Base-by-base conservation (phyloP, 2,113 vertebrate genomes). In the Naja naja region DNA sequence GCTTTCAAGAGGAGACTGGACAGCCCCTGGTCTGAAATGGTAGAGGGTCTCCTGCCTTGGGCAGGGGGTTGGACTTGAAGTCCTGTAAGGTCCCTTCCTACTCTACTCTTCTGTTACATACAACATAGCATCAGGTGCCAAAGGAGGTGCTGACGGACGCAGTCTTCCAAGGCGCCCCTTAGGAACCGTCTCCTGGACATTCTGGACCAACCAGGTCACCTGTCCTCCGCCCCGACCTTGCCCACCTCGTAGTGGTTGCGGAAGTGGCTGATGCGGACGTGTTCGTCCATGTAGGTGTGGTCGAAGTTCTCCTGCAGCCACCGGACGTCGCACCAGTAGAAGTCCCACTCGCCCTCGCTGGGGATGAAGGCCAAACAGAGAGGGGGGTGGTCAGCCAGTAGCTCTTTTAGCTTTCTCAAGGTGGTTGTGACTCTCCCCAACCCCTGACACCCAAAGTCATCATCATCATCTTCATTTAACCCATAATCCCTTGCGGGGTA, bases 221-320 rank as follows among this genome's bases (percentile, higher is more conserved):
- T 86, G 53, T 2, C 64, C 12, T 10, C 4, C 5, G 22, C 53
- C 91, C 90, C 74, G n/a, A 47, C 25, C 88, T 30, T 88, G 64
- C 96, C 96, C 53, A 99, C 98, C 98, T 99, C 98, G 0, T 99
- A 99, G 97, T 99, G 98, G 95, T 99, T 99, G 74, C 98, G 98
- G 94, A 99, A 99, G 94, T 99, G 98, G 93, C 98, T 98, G 97
- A 99, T 98, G 20, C 98, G 97, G 34, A 99, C 98, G 0, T 98
- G 98, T 52, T 99, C 98, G 3, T 98, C 98, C 98, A 99, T 98
- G 95, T 98, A 99, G 0, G 95, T 97, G 92, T 98, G 98, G 95
- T 98, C 98, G 11, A 98, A 99, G 95, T 98, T 99, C 93, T 99
- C 98, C 92, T 98, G 98, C 5, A 99, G 97, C 98, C 98, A 99